Percentiles rank a stretch among this genome's conserved stretches.
Conservation (phyloP, 1,140 invertebrate genomes). For the Ectropis grisescens region DNA sequence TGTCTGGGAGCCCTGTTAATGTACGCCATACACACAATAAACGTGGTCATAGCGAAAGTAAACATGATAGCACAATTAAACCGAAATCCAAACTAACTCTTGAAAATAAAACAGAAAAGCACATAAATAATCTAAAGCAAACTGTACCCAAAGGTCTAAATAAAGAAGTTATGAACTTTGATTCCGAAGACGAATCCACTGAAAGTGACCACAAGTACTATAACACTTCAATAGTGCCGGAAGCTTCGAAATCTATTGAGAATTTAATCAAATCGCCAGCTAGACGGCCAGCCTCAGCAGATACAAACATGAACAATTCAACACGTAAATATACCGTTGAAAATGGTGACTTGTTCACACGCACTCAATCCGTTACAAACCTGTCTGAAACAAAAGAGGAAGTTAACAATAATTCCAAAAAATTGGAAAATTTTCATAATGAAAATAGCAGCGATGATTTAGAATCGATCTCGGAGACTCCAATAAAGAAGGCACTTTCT, state of each 20-base stretch:
- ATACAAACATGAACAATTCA: conserved; percentile 11
- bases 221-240: conserved; percentile 10
- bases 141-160: conserved; percentile 1
- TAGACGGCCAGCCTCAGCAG: conserved; percentile 22
- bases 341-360: conserved; percentile 10
- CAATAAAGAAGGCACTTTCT: conserved; percentile 29
- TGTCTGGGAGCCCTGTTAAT: conserved; percentile 22
- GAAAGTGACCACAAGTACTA: conserved; percentile 23
- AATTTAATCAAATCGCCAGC: conserved; percentile 44
- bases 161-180: conserved; percentile 1
- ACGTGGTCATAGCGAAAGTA: no score
- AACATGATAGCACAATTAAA: neutral
- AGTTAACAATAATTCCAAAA: conserved; percentile 1
- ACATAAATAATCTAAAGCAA: conserved; percentile 1
- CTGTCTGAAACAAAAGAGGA: conserved; percentile 4
- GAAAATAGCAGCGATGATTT: conserved; percentile 31
- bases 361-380: conserved; percentile 20
- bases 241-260: conserved; percentile 27
- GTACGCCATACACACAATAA: conserved; percentile 3
- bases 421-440: conserved; percentile 6
- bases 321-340: conserved; percentile 11
- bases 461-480: conserved; percentile 23
- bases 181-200: conserved; percentile 10
- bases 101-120: no score
- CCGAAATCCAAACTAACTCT: neutral